Evolutionary conservation across 2,113 vertebrate genomes (phyloP), one percentile per base, ranked within the genome.

Genomic region (Gnathonemus longibarbis): DNA sequence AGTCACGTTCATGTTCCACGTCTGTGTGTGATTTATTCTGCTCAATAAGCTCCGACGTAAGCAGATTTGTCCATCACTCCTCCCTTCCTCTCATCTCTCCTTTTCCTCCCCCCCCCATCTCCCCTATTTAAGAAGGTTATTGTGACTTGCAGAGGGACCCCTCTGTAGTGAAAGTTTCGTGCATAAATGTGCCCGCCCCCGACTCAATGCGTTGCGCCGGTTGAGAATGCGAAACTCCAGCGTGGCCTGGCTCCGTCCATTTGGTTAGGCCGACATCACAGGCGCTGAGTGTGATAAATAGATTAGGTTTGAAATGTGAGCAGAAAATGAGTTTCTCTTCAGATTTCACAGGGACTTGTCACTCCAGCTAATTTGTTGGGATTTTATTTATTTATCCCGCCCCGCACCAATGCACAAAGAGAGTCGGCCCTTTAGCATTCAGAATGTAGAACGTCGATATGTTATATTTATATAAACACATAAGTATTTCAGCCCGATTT

Each of bases 41-140:
- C 95, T 96, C 95, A 96, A 96, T 96, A 96, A 96, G 95, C 95
- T 95, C 94, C 93, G 95, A 94, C 96, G 96, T 96, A 96, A 96
- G 96, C 95, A 96, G 95, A 96, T 96, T 96, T 96, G 95, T 96
- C 95, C 94, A 93, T 92, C 93, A 91, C 90, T 92, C 92, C 91
- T 88, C 89, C 92, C 90, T 49, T 35, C 91, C 80, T 90, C 53
- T 91, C 88, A 88, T 52, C 90, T 87, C 91, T 49, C 52, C 46
- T 70, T 48, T 80, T 84, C 56, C 35, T 58, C 84, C 48, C 53
- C 11, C 27, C n/a, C 56, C 88, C 62, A 89, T 91, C 91, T 88
- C 91, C 84, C 93, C 90, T 90, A 90, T 92, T 91, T 96, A 96
- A 96, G 95, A 95, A 95, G 94, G 93, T 94, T 93, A 96, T 96